Evolutionary conservation across 2,113 vertebrate species (phyloP), one percentile per base, ranked within the genome.

Genomic region (Xiphophorus couchianus): DNA sequence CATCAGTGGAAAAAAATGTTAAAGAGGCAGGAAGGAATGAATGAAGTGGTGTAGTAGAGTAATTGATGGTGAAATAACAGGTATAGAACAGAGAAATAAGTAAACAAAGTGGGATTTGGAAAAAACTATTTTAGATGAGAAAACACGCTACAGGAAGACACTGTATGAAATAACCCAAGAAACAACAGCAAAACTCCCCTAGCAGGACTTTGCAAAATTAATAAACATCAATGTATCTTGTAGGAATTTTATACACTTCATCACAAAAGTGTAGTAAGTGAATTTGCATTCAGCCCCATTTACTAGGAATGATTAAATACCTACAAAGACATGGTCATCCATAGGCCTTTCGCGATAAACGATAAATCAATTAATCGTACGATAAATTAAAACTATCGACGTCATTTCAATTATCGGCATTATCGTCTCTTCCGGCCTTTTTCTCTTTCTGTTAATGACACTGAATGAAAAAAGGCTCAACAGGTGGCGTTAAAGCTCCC

Each of bases 61-160:
- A 25, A 33, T 25, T 0, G 19, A 51, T 22, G 3, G 62, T 3
- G 42, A 75, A 63, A 62, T 22, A 17, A 73, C 31, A 82, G 58
- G n/a, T 68, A 74, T 0, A 73, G 69, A 78, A 54, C 63, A 22
- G 51, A 30, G 17, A 67, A 31, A 29, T 58, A 37, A 28, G 73
- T 13, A 35, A 4, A 63, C 15, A 70, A 33, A 78, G 63, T 54
- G 25, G 37, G 33, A 31, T 11, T 13, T 74, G 70, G 14, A 7
- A 51, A n/a, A 62, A 29, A n/a, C 15, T 30, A 2, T 25, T 7
- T 11, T 11, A 19, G 69, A 67, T 14, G 39, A 64, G 72, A 25
- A 80, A 7, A 72, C n/a, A 63, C 84, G 70, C 66, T 42, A 80
- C 13, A 44, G 29, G 27, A 67, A 64, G 51, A 35, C 33, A 35